Percentiles rank a stretch among this genome's conserved stretches.
Conservation (phyloP, 2,113 vertebrate genomes). For the Ageneiosus marmoratus region DNA sequence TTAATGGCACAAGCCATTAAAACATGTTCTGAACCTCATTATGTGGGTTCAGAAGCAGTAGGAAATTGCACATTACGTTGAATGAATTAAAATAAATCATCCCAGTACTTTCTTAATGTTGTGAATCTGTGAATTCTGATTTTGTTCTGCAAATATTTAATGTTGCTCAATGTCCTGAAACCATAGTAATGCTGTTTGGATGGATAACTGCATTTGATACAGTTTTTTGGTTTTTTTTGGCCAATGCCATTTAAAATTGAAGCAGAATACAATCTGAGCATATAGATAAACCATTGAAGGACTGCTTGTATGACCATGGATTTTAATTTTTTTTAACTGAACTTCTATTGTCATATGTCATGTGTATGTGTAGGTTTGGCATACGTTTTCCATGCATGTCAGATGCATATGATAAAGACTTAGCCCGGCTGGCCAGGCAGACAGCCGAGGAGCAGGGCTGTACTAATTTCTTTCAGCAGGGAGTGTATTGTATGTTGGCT, state of each 20-base stretch:
- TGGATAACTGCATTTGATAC: background rate
- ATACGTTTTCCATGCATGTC: constrained; percentile 78
- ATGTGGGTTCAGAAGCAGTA: background rate
- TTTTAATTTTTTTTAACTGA: background rate
- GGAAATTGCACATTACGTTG: background rate
- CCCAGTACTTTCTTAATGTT: background rate
- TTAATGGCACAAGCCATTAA: background rate
- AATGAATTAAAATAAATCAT: background rate
- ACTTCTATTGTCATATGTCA: background rate
- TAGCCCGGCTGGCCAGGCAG: constrained; percentile 59
- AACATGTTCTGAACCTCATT: background rate
- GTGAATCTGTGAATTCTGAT: background rate
- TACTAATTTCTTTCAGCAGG: constrained; percentile 63
- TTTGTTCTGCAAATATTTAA: background rate
- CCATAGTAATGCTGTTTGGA: background rate
- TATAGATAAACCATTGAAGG: background rate
- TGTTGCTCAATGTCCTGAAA: background rate
- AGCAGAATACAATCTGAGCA: background rate
- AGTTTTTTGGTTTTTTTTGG: background rate
- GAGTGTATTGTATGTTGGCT: constrained; percentile 76
- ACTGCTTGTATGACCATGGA: background rate
- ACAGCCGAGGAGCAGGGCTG: constrained; percentile 63
- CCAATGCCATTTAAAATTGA: background rate
- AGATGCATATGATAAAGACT: constrained; percentile 71
- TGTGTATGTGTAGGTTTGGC: constrained; percentile 68